Conservation (phyloP, 2,113 vertebrate species). For the Plotosus lineatus region DNA sequence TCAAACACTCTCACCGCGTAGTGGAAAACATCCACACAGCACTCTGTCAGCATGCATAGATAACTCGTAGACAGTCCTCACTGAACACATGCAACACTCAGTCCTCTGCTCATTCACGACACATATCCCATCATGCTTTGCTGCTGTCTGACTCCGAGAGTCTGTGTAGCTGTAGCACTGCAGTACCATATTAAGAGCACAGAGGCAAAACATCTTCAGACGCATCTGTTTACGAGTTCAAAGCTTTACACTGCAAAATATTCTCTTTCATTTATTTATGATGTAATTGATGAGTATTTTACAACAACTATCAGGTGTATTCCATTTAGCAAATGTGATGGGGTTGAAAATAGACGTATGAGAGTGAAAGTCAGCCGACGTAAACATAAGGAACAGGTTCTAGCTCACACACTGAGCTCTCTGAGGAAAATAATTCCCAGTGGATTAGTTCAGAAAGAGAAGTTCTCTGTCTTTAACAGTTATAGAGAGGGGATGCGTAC, state of each 20-base stretch:
- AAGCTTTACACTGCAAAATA: not conserved
- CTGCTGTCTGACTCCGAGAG: too few species aligned
- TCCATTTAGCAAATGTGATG: not conserved
- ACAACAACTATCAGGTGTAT: not conserved
- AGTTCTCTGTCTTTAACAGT: not conserved
- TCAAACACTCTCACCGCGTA: too few species aligned
- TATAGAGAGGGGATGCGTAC: not conserved
- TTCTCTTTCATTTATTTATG: too few species aligned
- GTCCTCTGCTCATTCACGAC: too few species aligned
- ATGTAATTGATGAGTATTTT: not conserved
- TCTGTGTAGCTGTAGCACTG: too few species aligned
- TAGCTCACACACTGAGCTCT: not conserved
- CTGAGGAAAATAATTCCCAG: not conserved
- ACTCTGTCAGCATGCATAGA: not conserved
- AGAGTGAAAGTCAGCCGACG: not conserved
- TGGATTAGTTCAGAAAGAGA: not conserved
- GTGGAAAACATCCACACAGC: not conserved
- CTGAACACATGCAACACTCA: too few species aligned
- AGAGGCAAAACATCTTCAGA: not conserved
- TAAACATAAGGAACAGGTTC: not conserved
- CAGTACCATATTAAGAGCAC: too few species aligned
- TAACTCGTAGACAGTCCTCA: too few species aligned
- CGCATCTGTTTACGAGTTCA: not conserved
- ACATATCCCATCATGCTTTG: too few species aligned
- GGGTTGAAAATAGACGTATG: not conserved